Percentiles rank a stretch among this genome's conserved stretches.
These are phyloP conservation scores for Mesoclemmys tuberculata DNA, from an alignment of 2,113 vertebrate genomes.

Conservation along the genomic window DNA sequence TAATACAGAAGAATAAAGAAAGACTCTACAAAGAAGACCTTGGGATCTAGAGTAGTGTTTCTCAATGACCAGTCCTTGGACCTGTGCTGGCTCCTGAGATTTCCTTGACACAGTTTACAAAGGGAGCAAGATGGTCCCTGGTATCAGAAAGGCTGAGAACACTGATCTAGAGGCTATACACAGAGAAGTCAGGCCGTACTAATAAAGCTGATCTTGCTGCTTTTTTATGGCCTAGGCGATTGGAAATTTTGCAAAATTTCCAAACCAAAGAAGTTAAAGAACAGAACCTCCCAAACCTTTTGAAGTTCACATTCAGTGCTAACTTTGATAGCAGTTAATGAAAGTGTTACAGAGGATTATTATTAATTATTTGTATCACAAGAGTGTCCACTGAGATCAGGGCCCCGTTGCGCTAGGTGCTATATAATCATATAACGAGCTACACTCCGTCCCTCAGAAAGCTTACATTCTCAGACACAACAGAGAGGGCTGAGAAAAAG, in stretches of 20 bases:
- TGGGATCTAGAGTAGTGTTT: background rate
- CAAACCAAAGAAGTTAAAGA: background rate
- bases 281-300: background rate
- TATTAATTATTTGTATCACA: rapidly evolving
- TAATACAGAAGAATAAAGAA: background rate
- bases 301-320: background rate
- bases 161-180: background rate
- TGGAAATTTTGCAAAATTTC: background rate
- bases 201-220: background rate
- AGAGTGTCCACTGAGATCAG: background rate
- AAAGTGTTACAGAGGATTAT: background rate
- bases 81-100: too few relatives aligned
- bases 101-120: too few relatives aligned
- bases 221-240: background rate
- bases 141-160: too few relatives aligned
- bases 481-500: rapidly evolving
- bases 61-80: too few relatives aligned
- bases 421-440: rapidly evolving
- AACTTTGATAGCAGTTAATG: background rate
- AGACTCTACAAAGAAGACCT: background rate
- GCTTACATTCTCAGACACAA: background rate
- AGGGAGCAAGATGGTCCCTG: too few relatives aligned
- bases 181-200: constrained; percentile 20
- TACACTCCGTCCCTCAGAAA: background rate
- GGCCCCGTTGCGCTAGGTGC: background rate